Evolutionary conservation across 2,888 invertebrate species (phyloP).

Genomic region (Napeogenes sylphis): DNA sequence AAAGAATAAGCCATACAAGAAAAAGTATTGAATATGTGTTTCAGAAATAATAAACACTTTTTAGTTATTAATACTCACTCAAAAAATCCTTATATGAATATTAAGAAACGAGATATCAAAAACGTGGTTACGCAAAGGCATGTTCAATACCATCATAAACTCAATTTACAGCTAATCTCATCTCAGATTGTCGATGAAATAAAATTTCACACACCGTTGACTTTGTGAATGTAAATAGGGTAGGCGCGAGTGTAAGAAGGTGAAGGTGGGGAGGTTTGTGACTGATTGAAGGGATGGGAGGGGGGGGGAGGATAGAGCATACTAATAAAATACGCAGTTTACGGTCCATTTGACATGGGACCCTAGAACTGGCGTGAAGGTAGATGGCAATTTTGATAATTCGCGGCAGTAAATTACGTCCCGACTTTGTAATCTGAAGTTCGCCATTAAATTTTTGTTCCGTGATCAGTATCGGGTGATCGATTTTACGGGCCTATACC

Average conservation of each 20-base stretch:
- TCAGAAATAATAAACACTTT: too few relatives aligned
- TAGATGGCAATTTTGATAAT: conserved; percentile 27
- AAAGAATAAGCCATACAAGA: too few relatives aligned
- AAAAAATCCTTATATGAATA: background rate
- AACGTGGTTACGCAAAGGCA: conserved; percentile 44
- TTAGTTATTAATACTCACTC: too few relatives aligned
- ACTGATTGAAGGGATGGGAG: conserved; percentile 25
- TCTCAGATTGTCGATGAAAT: conserved; percentile 76
- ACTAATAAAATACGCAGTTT: conserved; percentile 54
- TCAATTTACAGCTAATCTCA: conserved; percentile 76
- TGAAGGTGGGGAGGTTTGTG: conserved; percentile 16
- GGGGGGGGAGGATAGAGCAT: conserved; percentile 46
- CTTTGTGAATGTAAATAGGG: conserved; percentile 66
- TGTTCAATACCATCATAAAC: conserved; percentile 75
- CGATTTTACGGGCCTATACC: conserved; percentile 74
- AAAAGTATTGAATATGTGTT: too few relatives aligned
- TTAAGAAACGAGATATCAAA: conserved; percentile 31
- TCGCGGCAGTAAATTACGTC: conserved; percentile 50
- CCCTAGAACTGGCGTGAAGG: conserved; percentile 38
- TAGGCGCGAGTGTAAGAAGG: conserved; percentile 29
- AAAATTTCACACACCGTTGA: conserved; percentile 73
- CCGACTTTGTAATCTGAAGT: conserved; percentile 52
- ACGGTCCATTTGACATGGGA: conserved; percentile 60
- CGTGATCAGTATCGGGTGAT: conserved; percentile 69
- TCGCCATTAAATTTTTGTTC: conserved; percentile 67